phyloP scores from a whole-genome alignment of 2,797 vertebrate species.

The Peromyscus nudipes region DNA sequence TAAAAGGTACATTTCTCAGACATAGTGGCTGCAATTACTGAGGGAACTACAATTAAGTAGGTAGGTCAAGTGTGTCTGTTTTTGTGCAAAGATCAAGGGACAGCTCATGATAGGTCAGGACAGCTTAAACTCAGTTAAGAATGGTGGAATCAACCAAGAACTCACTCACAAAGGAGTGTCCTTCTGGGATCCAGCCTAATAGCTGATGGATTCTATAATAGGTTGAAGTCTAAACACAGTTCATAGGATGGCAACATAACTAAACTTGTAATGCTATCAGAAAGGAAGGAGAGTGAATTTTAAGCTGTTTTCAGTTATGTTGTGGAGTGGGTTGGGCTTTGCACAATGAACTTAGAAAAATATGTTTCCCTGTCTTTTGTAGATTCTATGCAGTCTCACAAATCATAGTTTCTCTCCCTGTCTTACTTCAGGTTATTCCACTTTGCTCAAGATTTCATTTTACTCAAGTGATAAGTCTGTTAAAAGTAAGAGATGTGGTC shows the following conservation, averaged over 20 bases:
- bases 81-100: slow-evolving; percentile 41
- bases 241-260: slow-evolving; percentile 18
- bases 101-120: not conserved
- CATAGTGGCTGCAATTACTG: slow-evolving; percentile 55
- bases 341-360: not conserved
- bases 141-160: slow-evolving; percentile 57
- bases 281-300: not conserved
- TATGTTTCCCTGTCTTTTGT: not conserved
- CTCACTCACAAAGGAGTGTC: slow-evolving; percentile 30
- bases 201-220: not conserved
- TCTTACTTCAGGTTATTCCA: not conserved
- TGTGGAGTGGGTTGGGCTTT: accelerated
- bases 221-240: not conserved
- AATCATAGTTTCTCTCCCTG: not conserved
- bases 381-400: not conserved
- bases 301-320: not conserved
- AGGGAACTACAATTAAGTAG: slow-evolving; percentile 75
- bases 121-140: slow-evolving; percentile 69
- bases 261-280: not conserved
- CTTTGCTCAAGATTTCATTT: not conserved
- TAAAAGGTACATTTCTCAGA: slow-evolving; percentile 24
- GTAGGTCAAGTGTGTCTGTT: slow-evolving; percentile 14
- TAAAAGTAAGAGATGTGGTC: not conserved
- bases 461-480: not conserved
- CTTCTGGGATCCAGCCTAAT: not conserved